Base-by-base conservation (phyloP, 2,797 vertebrate species). In the Enteromius paludinosus region DNA sequence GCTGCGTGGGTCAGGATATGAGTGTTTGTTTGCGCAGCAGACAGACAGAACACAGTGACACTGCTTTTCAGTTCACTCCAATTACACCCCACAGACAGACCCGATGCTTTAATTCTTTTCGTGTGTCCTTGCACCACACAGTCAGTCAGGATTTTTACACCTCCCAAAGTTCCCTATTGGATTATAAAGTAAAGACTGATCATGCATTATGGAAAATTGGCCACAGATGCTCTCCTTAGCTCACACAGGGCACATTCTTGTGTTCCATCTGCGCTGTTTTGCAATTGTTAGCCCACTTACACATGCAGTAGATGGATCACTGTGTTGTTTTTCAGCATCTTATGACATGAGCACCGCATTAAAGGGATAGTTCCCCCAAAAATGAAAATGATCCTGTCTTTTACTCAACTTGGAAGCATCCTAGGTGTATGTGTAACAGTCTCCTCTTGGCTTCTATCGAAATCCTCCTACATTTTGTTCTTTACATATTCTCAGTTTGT, bases 41-140 rank as follows among this genome's bases (percentile, higher is more conserved):
- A 49, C 68, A 81, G 41, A 81, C 59, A 73, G 79, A 74, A 65
- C 33, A 68, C 47, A 82, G 18, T 30, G 20, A 81, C 68, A 45
- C 54, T 23, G 71, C 72, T 75, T 68, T 75, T 75, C 35, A 82
- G 23, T 82, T 68, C 62, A 45, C 47, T 56, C 56, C 38, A 64
- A 72, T 81, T 64, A 49, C 54, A 49, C 25, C 69, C 79, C 56
- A 62, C 41, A 64, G 56, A 81, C 70, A 64, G 59, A 64, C 59
- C 64, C 17, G 1, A 65, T 49, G 30, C 23, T 49, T 38, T 79
- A 14, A 54, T 69, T 79, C n/a, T 23, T 49, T 81, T 62, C 72
- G 66, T 80, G n/a, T 71, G 56, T 80, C 20, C 25, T 10, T 41
- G 77, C n/a, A 18, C 33, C n/a, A 69, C 28, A 56, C 33, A 33